Evolutionary conservation across 2,888 invertebrate genomes (phyloP), one percentile per base, ranked within the genome.

Genomic region (Amphipyra tragopoginis): DNA sequence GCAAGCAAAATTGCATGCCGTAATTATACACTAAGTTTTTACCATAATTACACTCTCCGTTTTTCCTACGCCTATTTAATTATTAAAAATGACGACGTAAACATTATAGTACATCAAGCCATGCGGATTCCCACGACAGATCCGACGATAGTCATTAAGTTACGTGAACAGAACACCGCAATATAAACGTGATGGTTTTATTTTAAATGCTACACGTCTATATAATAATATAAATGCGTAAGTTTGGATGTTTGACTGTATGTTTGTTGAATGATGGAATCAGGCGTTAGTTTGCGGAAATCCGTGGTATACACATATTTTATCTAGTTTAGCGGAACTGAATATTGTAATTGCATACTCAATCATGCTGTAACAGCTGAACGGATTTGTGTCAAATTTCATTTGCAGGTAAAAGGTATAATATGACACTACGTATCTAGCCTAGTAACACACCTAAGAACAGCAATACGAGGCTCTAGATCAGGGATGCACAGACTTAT

Each of bases 111-210:
- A 56, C n/a, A 44, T 7, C 29, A 29, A 33, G 9, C 13, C 38
- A 55, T 72, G 40, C 36, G 14, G 47, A 50, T 60, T 66, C 70
- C 52, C 67, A 72, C 44, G 64, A 13, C 39, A 53, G 29, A 54
- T 33, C 34, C 13, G 5, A 21, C 14, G 15, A 29, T 29, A 43
- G 39, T 47, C 54, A 65, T 72, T 58, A 51, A 2, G 51, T 69
- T 72, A 69, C 59, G 51, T 72, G 55, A 60, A 50, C 43, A 43
- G n/a, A 33, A 50, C 50, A 50, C 58, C 71, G 67, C 52, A 66
- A 49, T 57, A 40, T 14, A 51, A 36, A 69, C 65, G 72, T 72
- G 66, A 72, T 55, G 43, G 51, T 69, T 72, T 69, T 72, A 72
- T 65, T 65, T 69, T 59, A 68, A 68, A 34, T 45, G 49, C 14